Evolutionary conservation across 92 coral and sea anemone genomes (phyloP).

Genomic region (Palythoa caribaeorum): DNA sequence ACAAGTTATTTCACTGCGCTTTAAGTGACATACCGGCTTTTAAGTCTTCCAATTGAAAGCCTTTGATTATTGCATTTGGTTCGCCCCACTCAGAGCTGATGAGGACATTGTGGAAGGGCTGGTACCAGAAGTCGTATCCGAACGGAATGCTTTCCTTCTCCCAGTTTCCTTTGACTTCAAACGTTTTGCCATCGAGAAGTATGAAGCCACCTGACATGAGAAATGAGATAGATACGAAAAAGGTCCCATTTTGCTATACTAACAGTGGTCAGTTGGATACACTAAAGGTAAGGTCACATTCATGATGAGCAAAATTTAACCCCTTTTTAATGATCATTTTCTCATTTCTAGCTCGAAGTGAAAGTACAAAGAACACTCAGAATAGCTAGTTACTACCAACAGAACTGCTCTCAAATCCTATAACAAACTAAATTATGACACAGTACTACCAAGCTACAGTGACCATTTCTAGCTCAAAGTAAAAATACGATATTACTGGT

Average conservation of each 20-base stretch:
- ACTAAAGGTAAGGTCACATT: no score
- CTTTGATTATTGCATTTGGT: conserved; percentile 78
- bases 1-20: no score
- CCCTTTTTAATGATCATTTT: no score
- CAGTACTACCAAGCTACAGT: no score
- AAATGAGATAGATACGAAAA: not conserved
- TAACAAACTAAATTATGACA: no score
- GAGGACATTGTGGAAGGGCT: conserved; percentile 95
- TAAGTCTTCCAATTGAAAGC: conserved; percentile 86
- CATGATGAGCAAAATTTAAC: no score
- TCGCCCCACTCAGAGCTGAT: conserved; percentile 97
- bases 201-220: conserved; percentile 82
- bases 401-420: no score
- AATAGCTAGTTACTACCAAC: no score
- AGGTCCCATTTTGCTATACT: not conserved
- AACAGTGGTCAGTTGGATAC: not conserved
- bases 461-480: no score
- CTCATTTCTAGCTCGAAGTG: no score
- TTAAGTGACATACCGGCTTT: conserved; percentile 69
- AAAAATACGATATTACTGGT: no score
- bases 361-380: no score
- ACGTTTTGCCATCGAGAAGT: conserved; percentile 94
- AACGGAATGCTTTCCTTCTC: conserved; percentile 76
- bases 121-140: conserved; percentile 99
- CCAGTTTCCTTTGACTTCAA: conserved; percentile 94